Percentiles rank a stretch among this genome's conserved stretches.
Conservation (phyloP, 35 echinoderm and acorn worm species). For the Patiria miniata region DNA sequence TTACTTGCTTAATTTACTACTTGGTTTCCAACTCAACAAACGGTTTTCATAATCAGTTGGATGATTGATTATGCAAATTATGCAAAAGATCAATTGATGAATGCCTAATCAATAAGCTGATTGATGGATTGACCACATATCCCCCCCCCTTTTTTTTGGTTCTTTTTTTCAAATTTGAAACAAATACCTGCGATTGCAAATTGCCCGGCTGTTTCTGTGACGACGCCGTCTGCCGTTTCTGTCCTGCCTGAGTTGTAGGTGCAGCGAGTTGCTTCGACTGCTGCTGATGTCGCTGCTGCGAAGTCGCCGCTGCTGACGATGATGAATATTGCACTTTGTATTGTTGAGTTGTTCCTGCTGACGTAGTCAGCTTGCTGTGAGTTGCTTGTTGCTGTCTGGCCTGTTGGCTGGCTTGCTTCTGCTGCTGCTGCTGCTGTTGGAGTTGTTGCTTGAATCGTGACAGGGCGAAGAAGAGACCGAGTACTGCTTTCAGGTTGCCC, state of each 20-base stretch:
- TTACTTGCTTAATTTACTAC: too few relatives aligned
- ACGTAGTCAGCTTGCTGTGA: constrained; percentile 5
- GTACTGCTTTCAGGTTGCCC: constrained; percentile 93
- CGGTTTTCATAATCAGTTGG: too few relatives aligned
- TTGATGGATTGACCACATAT: too few relatives aligned
- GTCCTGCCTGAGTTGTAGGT: constrained; percentile 15
- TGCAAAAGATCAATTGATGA: too few relatives aligned
- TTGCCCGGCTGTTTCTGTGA: constrained; percentile 15
- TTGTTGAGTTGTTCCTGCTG: constrained; percentile 52
- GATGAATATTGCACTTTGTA: constrained; percentile 43
- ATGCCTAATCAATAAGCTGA: too few relatives aligned
- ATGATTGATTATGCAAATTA: too few relatives aligned
- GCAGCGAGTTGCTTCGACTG: background rate
- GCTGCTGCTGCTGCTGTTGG: constrained; percentile 75
- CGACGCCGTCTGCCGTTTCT: constrained; percentile 7
- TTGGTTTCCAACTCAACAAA: too few relatives aligned
- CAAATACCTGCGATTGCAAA: constrained; percentile 21
- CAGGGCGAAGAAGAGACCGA: constrained; percentile 93
- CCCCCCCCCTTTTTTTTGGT: too few relatives aligned
- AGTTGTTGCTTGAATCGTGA: constrained; percentile 94
- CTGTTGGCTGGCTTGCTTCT: constrained; percentile 39
- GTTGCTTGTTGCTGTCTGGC: constrained; percentile 19
- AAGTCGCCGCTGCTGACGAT: background rate
- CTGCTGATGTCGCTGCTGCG: constrained; percentile 31
- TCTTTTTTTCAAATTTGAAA: too few relatives aligned